phyloP scores from a whole-genome alignment of 1,140 invertebrate species.

The Nasonia longicornis region DNA sequence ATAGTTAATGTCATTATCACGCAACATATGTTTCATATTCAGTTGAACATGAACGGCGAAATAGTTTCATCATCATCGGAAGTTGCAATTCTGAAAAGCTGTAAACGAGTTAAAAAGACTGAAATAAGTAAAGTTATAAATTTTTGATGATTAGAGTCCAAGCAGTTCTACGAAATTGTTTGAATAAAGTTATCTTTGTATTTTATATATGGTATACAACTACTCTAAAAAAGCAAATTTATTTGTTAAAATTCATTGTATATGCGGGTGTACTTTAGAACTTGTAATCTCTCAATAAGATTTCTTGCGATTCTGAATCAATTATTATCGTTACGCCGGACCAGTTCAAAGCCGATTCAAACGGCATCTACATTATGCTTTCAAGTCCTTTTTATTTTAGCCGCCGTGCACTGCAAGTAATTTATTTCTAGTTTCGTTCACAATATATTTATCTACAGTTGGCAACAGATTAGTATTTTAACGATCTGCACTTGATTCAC shows the following conservation, averaged over 20 bases:
- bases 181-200: too few species aligned
- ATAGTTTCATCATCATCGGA: too few species aligned
- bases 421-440: background rate
- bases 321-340: background rate
- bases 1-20: background rate
- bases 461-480: background rate
- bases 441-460: background rate
- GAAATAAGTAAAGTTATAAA: too few species aligned
- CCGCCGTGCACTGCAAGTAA: background rate
- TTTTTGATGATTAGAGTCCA: too few species aligned
- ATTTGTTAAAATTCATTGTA: background rate
- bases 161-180: too few species aligned
- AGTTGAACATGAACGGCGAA: too few species aligned
- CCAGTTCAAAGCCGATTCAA: background rate
- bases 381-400: background rate
- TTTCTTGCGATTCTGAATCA: conserved; percentile 4
- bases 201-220: too few species aligned
- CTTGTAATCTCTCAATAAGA: background rate
- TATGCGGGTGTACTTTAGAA: background rate
- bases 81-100: too few species aligned
- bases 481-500: background rate
- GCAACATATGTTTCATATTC: background rate
- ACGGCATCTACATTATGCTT: background rate
- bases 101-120: too few species aligned
- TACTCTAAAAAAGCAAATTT: too few species aligned